Evolutionary conservation across 2,888 invertebrate genomes (phyloP).

Genomic region (Apeira syringaria): DNA sequence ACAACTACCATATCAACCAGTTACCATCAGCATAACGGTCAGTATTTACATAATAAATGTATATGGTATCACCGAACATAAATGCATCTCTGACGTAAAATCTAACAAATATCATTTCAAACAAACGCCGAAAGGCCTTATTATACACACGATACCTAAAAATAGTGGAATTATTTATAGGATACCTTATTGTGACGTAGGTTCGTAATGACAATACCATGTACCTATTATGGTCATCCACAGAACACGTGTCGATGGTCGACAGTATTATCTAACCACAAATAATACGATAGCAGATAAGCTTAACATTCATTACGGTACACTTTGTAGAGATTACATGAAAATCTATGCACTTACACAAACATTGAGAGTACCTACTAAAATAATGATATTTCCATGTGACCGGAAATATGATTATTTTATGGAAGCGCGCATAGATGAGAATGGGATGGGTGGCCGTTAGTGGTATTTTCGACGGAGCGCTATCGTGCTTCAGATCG

Average conservation of each 20-base stretch:
- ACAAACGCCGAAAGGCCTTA: constrained; percentile 1
- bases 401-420: too few relatives aligned
- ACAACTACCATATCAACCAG: too few relatives aligned
- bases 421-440: too few relatives aligned
- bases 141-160: constrained; percentile 1
- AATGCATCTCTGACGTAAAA: not conserved
- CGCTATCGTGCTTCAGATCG: too few relatives aligned
- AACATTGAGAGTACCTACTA: too few relatives aligned
- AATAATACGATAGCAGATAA: constrained; percentile 65
- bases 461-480: too few relatives aligned
- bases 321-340: constrained; percentile 26
- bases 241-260: constrained; percentile 37
- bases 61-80: too few relatives aligned
- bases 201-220: constrained; percentile 42
- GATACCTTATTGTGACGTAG: constrained; percentile 21
- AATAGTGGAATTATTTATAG: constrained; percentile 7
- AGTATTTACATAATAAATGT: too few relatives aligned
- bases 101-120: not conserved
- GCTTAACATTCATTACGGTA: constrained; percentile 45
- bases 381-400: too few relatives aligned
- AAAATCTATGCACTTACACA: constrained; percentile 19
- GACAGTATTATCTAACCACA: constrained; percentile 36
- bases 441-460: too few relatives aligned
- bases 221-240: constrained; percentile 35
- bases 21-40: too few relatives aligned